phyloP scores from a whole-genome alignment of 2,113 vertebrate genomes.

The Hypomesus transpacificus region DNA sequence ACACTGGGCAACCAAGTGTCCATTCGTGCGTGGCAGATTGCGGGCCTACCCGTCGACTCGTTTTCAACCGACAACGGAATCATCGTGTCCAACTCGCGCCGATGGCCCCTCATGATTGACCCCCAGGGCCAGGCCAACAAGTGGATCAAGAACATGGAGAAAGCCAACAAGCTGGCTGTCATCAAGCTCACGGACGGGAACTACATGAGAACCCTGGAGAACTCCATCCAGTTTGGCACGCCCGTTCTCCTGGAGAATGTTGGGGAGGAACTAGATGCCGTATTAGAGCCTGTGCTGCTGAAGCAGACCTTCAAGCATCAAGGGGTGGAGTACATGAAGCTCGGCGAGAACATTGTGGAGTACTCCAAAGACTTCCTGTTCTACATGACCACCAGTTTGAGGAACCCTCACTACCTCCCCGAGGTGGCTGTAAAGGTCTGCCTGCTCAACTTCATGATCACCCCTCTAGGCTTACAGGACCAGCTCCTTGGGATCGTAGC shows the following conservation, averaged over 20 bases:
- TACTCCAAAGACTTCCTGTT: conserved; percentile 84
- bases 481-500: conserved; percentile 90
- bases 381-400: conserved; percentile 89
- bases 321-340: conserved; percentile 86
- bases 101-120: conserved; percentile 92
- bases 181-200: conserved; percentile 84
- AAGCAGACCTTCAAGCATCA: conserved; percentile 91
- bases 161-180: conserved; percentile 77
- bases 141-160: conserved; percentile 95
- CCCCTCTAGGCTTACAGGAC: conserved; percentile 88
- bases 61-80: conserved; percentile 92
- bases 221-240: conserved; percentile 83
- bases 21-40: conserved; percentile 87
- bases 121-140: conserved; percentile 94
- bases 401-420: conserved; percentile 91
- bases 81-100: conserved; percentile 86
- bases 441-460: conserved; percentile 94
- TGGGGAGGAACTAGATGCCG: conserved; percentile 87
- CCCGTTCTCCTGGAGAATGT: conserved; percentile 87
- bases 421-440: conserved; percentile 92
- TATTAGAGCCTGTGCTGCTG: conserved; percentile 84
- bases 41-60: conserved; percentile 85
- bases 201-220: conserved; percentile 83
- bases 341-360: conserved; percentile 89
- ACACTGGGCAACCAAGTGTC: conserved; percentile 83